A percentile compares a stretch with the other conserved stretches of the same genome.
These are phyloP conservation scores for Botia almorhae DNA, from an alignment of 2,797 vertebrate genomes.

Conservation along the genomic window DNA sequence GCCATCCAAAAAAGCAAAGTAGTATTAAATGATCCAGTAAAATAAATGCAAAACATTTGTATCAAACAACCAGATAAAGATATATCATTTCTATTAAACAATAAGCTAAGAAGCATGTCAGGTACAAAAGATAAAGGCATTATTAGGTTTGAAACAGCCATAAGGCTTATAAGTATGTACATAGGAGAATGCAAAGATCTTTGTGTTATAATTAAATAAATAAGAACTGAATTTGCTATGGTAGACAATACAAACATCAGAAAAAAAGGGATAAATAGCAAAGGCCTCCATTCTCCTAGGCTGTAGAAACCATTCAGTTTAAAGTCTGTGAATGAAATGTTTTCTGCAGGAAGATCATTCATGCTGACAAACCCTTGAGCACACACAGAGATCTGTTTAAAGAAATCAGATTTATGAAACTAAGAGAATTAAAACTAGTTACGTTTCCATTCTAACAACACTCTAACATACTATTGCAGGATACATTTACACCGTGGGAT, in stretches of 20 bases:
- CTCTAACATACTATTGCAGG: no score
- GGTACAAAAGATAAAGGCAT: constrained; percentile 63
- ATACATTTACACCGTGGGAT: neutral
- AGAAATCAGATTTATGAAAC: neutral
- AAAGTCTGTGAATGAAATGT: constrained; percentile 44
- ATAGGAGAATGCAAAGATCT: constrained; percentile 69
- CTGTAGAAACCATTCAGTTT: constrained; percentile 45
- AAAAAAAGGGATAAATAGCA: constrained; percentile 53
- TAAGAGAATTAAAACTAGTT: neutral
- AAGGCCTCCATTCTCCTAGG: constrained; percentile 46
- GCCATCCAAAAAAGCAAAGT: constrained; percentile 71
- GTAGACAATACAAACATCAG: constrained; percentile 56
- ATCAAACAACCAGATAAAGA: constrained; percentile 62
- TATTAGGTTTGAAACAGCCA: constrained; percentile 60
- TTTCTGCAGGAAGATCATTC: neutral
- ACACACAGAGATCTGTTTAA: neutral
- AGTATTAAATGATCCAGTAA: constrained; percentile 67
- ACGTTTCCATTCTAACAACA: neutral
- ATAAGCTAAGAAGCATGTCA: constrained; percentile 63
- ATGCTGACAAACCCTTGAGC: neutral
- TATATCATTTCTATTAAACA: constrained; percentile 62
- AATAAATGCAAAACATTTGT: constrained; percentile 72
- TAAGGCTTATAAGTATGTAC: constrained; percentile 68
- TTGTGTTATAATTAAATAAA: constrained; percentile 59
- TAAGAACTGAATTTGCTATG: constrained; percentile 58